Base-by-base conservation (phyloP, 1,140 invertebrate species). In the Pogonus chalceus region DNA sequence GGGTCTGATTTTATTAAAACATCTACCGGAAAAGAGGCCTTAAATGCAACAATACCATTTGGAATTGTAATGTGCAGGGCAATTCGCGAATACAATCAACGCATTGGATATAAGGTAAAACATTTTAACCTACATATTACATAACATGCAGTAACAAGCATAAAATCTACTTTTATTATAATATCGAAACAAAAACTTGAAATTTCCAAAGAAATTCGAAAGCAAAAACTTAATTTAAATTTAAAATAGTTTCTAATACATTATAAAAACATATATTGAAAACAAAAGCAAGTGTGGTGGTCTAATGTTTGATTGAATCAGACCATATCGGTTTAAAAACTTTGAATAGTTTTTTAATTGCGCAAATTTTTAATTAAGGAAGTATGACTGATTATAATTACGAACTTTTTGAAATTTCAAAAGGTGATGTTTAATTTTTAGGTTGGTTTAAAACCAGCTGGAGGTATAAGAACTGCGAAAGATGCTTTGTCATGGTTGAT, bases 1-100 rank as follows among this genome's bases (percentile, higher is more conserved):
- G 94, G 95, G 20, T 84, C 92, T 23, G 90, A 99, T 76, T 99
- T 99, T 65, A 98, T 99, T 50, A 99, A 99, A 73, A 99, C 96
- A 22, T 98, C 95, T 0, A 99, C 97, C 1, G 96, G 96, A 46
- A 99, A 99, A 75, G 97, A 99, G 76, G 69, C 78, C 14, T 82
- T 96, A 0, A 99, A 99, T 80, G 96, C 96, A 1, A 98, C 88
- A 9, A 70, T 98, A 35, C 82, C 87, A 26, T 84, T 90, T 49
- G 94, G 93, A 3, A 72, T 96, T 20, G 85, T 98, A 0, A 99
- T 99, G 96, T 88, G 89, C 51, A 72, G 84, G 64, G 96, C 95
- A 37, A 98, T 99, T 55, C 76, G 82, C 58, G 81, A 93, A 49
- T 98, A 85, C 68, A 76, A 89, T 65, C 61, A 76, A 16, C 68